Evolutionary conservation across 2,113 vertebrate species (phyloP), one percentile per base, ranked within the genome.

Genomic region (Neodon shergylaensis): DNA sequence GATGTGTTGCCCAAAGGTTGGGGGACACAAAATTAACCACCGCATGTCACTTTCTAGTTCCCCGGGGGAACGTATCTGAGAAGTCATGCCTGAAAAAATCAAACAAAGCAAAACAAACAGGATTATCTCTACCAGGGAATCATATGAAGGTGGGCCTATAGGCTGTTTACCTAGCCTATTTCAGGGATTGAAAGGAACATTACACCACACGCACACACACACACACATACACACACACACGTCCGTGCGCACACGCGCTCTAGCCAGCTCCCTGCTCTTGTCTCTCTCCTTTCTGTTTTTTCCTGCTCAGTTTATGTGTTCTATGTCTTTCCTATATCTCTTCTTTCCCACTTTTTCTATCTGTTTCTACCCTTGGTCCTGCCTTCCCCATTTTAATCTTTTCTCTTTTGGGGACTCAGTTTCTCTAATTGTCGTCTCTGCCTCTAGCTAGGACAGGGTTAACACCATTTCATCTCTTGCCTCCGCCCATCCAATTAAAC

Each of bases 401-500:
- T 39, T 66, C 52, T 47, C 9, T 82, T 92, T 42, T 24, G 28
- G 89, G 47, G 16, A 88, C 39, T 86, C 73, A 61, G 11, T 88
- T 84, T n/a, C 9, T 88, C 54, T 81, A 42, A 21, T n/a, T 65
- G 5, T 54, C 91, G 74, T 28, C 61, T 92, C 58, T 33, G 21
- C 11, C 58, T 54, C 54, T 14, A 92, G 47, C 42, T n/a, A 76
- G 86, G 65, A 13, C 87, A 90, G 81, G 31, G 74, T 91, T 70
- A 70, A 88, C 47, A 95, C 90, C 52, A 39, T 88, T 87, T 90
- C 33, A 61, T 92, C 5, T 81, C 21, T 73, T 77, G 49, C n/a
- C 49, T 93, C 68, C 49, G 10, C 44, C 66, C 81, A 22, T 85
- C 84, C 81, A 90, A 58, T 94, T 87, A 92, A 39, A 73, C 33